phyloP scores from a whole-genome alignment of 2,113 vertebrate genomes.

The Tautogolabrus adspersus region DNA sequence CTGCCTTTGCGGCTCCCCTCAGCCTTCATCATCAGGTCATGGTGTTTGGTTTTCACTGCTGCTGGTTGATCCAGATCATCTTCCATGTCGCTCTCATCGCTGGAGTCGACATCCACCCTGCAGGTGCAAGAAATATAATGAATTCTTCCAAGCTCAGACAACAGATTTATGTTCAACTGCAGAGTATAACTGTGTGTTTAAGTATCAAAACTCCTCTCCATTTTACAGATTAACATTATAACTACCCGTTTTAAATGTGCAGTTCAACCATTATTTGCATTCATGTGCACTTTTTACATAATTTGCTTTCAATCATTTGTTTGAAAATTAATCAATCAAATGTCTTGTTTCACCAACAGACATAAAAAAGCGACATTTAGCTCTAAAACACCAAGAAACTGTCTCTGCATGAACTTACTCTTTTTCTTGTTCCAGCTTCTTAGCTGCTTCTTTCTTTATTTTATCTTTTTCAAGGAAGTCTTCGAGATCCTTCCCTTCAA shows the following conservation, averaged over 20 bases:
- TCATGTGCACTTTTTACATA: slow-evolving; percentile 18
- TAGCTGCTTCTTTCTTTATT: slow-evolving; percentile 96
- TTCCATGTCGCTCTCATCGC: slow-evolving; percentile 96
- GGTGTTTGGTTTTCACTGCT: slow-evolving; percentile 92
- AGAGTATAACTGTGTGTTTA: not conserved
- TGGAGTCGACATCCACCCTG: slow-evolving; percentile 96
- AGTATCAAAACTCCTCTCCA: slow-evolving; percentile 20
- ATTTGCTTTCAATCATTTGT: too few species aligned
- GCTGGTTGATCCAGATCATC: slow-evolving; percentile 94
- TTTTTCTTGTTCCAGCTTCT: slow-evolving; percentile 98
- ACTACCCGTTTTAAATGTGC: slow-evolving; percentile 2
- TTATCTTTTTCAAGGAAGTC: slow-evolving; percentile 97
- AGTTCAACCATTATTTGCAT: slow-evolving; percentile 28
- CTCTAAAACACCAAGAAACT: not conserved
- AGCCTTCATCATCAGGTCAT: slow-evolving; percentile 98
- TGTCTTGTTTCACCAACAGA: not conserved
- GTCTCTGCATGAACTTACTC: slow-evolving; percentile 86
- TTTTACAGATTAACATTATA: slow-evolving; percentile 17
- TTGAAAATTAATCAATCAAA: not conserved
- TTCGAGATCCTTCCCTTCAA: slow-evolving; percentile 97
- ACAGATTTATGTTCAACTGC: not conserved
- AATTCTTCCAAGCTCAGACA: slow-evolving; percentile 3
- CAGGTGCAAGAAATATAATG: slow-evolving; percentile 25
- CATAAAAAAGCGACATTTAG: not conserved
- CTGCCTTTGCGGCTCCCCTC: slow-evolving; percentile 96